Percentiles rank a stretch among this genome's conserved stretches.
Evolutionary conservation across 2,888 invertebrate genomes (phyloP).

Genomic region (Aphrophora alni): DNA sequence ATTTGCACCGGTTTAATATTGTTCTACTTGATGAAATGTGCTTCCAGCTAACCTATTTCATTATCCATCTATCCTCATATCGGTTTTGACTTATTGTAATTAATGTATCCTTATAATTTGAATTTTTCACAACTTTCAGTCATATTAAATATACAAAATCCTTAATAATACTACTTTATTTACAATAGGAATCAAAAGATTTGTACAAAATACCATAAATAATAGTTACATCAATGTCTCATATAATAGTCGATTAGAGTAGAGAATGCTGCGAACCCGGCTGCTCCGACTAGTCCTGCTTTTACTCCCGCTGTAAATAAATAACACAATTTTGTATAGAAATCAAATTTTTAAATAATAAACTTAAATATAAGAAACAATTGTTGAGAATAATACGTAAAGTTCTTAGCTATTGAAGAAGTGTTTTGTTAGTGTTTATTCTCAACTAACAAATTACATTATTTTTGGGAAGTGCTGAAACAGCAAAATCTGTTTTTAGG

Average conservation of each 20-base stretch:
- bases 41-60: no score
- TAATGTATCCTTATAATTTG: no score
- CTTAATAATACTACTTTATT: not conserved
- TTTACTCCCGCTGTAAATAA: conserved; percentile 59
- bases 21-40: no score
- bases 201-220: not conserved
- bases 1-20: no score
- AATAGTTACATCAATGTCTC: conserved; percentile 52
- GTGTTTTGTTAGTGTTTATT: no score
- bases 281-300: conserved; percentile 92
- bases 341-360: not conserved
- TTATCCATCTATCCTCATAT: no score
- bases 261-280: conserved; percentile 97
- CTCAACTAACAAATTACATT: no score
- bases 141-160: not conserved
- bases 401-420: no score
- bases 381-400: not conserved
- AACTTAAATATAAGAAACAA: not conserved
- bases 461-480: no score
- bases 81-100: no score
- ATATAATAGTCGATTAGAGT: conserved; percentile 97
- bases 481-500: no score
- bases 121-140: no score
- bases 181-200: not conserved
- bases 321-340: conserved; percentile 29